Evolutionary conservation across 2,888 invertebrate genomes (phyloP), one percentile per base, ranked within the genome.

Genomic region (Tachina grossa): DNA sequence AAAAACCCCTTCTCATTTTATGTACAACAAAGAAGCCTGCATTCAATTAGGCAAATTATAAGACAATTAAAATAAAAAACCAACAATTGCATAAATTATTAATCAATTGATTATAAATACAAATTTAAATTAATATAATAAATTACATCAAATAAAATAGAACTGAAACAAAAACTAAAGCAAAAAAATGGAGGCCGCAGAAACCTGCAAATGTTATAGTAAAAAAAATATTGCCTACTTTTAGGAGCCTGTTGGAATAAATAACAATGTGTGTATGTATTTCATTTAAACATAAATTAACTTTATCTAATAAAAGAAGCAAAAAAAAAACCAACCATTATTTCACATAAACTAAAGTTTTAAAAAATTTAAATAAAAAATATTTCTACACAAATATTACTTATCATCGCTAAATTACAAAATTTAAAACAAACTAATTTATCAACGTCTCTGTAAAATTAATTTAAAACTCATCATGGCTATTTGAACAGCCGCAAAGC

Each of bases 31-130:
- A 59, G 51, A 59, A 51, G 51, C 19, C 39, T n/a, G 13, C 16
- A 65, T 41, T 9, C 14, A 61, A 19, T 61, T n/a, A 39, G n/a
- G 53, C 47, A 53, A 61, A 45, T 43, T n/a, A 41, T 39, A 65
- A 47, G 0, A 77, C 9, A 14, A 53, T 45, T 45, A 47, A 22
- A 16, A 43, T 1, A 74, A 65, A 14, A 63, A 75, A 59, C 49
- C 14, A 16, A 59, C 59, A 84, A 45, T 79, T 63, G 39, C 31
- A 59, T 81, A 74, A 65, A 66, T 74, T 59, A 74, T 66, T 49
- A 66, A 74, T 16, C 68, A 59, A 81, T 66, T 74, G 22, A 11
- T 51, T 66, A 59, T 9, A 49, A 16, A 80, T 9, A 31, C 16
- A 80, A 65, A 78, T 76, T 75, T 39, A n/a, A 65, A 10, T 14